Evolutionary conservation across 2,888 invertebrate species (phyloP).

Genomic region (Mythimna albipuncta): DNA sequence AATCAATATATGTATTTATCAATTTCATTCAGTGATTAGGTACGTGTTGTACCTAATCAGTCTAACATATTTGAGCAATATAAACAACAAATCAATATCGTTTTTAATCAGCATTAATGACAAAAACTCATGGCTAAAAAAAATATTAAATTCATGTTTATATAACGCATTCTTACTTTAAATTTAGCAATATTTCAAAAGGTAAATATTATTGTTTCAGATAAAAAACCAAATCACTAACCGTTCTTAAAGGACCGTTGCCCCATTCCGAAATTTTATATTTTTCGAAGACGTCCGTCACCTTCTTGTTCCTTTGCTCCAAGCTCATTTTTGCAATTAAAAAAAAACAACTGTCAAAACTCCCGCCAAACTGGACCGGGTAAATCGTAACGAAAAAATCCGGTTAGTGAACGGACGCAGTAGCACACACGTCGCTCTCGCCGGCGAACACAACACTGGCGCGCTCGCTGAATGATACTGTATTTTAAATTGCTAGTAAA

Average conservation of each 20-base stretch:
- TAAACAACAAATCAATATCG: neutral
- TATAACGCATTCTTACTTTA: neutral
- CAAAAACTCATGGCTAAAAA: neutral
- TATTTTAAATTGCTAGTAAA: conserved; percentile 74
- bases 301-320: conserved; percentile 85
- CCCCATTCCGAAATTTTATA: conserved; percentile 87
- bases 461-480: conserved; percentile 69
- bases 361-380: conserved; percentile 76
- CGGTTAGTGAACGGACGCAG: conserved; percentile 61
- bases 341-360: conserved; percentile 64
- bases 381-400: conserved; percentile 68
- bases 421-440: conserved; percentile 79
- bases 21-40: neutral
- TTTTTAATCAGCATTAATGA: conserved; percentile 9
- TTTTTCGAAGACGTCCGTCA: conserved; percentile 85
- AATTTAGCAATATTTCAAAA: conserved; percentile 5
- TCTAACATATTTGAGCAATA: neutral
- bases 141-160: neutral
- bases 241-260: conserved; percentile 74
- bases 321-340: conserved; percentile 81
- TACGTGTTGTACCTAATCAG: neutral
- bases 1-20: neutral
- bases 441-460: conserved; percentile 77
- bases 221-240: conserved; percentile 70
- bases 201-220: conserved; percentile 32